phyloP scores from a whole-genome alignment of 2,113 vertebrate species.

The Caloenas nicobarica region DNA sequence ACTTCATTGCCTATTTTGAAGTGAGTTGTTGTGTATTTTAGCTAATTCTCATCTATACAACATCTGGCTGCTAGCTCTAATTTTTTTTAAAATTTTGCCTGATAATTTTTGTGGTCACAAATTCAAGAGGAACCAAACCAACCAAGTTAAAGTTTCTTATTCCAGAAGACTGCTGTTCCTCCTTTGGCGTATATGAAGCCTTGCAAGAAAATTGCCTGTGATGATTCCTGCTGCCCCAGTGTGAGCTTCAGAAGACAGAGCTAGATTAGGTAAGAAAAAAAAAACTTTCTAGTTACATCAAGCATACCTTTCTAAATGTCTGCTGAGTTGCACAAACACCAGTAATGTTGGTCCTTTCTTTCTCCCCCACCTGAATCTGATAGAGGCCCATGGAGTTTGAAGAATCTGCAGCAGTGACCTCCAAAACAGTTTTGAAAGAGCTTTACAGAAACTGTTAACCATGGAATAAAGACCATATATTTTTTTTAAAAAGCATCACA shows the following conservation, averaged over 20 bases:
- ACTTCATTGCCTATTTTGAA: not conserved
- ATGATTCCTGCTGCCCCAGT: not conserved
- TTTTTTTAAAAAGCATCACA: not conserved
- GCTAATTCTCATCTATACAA: not conserved
- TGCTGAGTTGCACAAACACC: not conserved
- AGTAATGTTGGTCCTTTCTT: not conserved
- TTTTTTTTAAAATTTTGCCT: not conserved
- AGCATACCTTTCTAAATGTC: not conserved
- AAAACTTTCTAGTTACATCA: not conserved
- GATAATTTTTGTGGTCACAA: not conserved
- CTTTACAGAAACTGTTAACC: not conserved
- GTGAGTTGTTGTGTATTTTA: not conserved
- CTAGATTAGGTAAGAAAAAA: not conserved
- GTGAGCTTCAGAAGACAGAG: not conserved
- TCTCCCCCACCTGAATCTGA: accelerated
- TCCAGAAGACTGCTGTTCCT: not conserved
- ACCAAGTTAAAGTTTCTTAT: not conserved
- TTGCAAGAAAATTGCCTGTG: not conserved
- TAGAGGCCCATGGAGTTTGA: accelerated
- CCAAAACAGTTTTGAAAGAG: not conserved
- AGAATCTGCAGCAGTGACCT: not conserved
- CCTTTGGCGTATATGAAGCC: not conserved
- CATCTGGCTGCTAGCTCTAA: not conserved
- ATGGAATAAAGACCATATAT: not conserved
- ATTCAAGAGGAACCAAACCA: not conserved